Conservation (phyloP, 1,140 invertebrate species). For the Drosophila auraria region DNA sequence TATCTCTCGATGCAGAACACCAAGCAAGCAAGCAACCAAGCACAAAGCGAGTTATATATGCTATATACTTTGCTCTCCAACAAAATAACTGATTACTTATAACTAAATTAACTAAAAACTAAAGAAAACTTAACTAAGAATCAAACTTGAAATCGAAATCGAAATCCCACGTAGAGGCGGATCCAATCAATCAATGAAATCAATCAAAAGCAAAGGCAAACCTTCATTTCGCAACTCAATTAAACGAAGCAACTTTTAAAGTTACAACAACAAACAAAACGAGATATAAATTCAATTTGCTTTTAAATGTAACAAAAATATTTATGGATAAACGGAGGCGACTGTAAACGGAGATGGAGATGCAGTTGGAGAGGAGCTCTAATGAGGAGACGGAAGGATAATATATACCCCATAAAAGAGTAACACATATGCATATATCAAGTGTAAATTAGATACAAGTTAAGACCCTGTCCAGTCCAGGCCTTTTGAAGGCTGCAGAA, state of each 20-base stretch:
- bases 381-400: background rate
- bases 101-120: constrained; percentile 8
- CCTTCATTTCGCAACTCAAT: constrained; percentile 60
- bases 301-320: constrained; percentile 67
- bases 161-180: constrained; percentile 15
- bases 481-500: constrained; percentile 2
- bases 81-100: constrained; percentile 15
- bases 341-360: constrained; percentile 3
- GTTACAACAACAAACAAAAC: constrained; percentile 38
- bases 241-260: constrained; percentile 79
- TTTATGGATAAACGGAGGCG: constrained; percentile 16
- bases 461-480: background rate
- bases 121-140: constrained; percentile 12
- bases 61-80: constrained; percentile 22
- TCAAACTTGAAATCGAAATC: constrained; percentile 22
- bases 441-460: constrained; percentile 13
- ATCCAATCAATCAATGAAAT: constrained; percentile 38
- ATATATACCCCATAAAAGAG: background rate
- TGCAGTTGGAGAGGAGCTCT: background rate
- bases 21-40: constrained; percentile 20
- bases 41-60: constrained; percentile 23
- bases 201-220: constrained; percentile 29
- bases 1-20: constrained; percentile 15
- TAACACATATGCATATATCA: constrained; percentile 2
- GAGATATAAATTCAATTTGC: constrained; percentile 59